Evolutionary conservation across 2,113 vertebrate species (phyloP), one percentile per base, ranked within the genome.

Genomic region (Lasiurus cinereus): DNA sequence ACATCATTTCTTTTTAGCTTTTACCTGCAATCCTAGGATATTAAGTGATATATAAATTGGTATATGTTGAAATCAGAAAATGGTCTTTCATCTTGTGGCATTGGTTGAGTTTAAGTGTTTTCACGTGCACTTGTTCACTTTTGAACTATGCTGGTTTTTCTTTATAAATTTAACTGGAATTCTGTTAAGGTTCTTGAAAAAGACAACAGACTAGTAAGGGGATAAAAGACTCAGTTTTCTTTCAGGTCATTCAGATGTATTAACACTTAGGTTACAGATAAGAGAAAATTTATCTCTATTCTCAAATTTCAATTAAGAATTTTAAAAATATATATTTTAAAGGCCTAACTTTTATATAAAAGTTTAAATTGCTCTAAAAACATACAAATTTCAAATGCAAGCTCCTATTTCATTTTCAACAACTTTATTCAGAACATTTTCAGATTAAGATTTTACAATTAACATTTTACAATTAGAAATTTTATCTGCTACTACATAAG

Each of bases 401-500:
- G 87, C 50, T 54, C 88, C 96, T 98, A 97, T 94, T 98, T 97
- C 94, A 97, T 98, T 98, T 98, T 97, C 96, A 97, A 92, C 74
- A 59, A 97, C 97, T 98, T 98, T 98, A 98, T 98, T 98, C 98
- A 98, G 97, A 98, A 98, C 83, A 83, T 95, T 97, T 95, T 97
- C 96, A 97, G 98, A 97, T 96, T 93, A 96, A 97, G 95, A 94
- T 95, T 96, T 95, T 96, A 96, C 96, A 97, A 70, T 94, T 92
- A 97, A 96, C 96, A 96, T 97, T 98, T 97, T 98, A 98, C 97
- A 98, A 97, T 97, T 96, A 98, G 95, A 98, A 98, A 98, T 96
- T 98, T 98, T 95, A 98, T 97, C 95, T 92, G 96, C 97, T 97
- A 93, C 94, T 97, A 96, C 96, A 89, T 96, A 96, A 98, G 90